Evolutionary conservation across 64 coral and sea anemone genomes (phyloP), one percentile per base, ranked within the genome.

Genomic region (Pachyseris speciosa): DNA sequence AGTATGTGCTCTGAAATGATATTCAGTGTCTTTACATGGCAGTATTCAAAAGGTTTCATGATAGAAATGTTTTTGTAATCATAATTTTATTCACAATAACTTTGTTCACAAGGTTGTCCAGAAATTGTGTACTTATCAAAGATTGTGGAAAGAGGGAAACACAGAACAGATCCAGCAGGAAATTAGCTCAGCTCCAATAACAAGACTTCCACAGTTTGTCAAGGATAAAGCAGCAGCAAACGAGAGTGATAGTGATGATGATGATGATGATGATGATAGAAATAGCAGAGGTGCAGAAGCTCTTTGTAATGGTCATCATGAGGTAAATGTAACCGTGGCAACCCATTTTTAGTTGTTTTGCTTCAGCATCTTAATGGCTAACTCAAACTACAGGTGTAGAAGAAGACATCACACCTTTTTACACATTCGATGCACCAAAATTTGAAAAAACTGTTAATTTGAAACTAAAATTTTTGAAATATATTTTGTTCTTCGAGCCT

Each of bases 91-190:
- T 75, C 37, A 75, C 45, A 48, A 75, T 67, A 25, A 32, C 20
- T 38, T 38, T 17, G 6, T 12, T 24, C 22, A 2, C 34, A 28
- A 83, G 77, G 65, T 92, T 61, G 80, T 70, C 20, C 67, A 92
- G 71, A 92, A 92, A 64, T 72, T 92, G 31, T 84, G 77, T 63
- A n/a, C 13, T 11, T 92, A 74, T 72, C 89, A 92, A 36, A 74
- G 37, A 60, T 45, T 84, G 42, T 92, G 89, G 89, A 84, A 69
- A 70, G 67, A 72, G 59, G 89, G 89, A 44, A 84, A 92, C 17
- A 64, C 57, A 74, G 37, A 26, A 28, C 57, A 40, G 37, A 92
- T 92, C 6, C 43, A 60, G 58, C 69, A 92, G 40, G 67, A 92
- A 75, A 84, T 92, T 1, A 59, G 65, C 22, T 52, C 50, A 60